Percentiles rank a stretch among this genome's conserved stretches.
Evolutionary conservation across 2,888 invertebrate genomes (phyloP).

Genomic region (Prosapia bicincta): DNA sequence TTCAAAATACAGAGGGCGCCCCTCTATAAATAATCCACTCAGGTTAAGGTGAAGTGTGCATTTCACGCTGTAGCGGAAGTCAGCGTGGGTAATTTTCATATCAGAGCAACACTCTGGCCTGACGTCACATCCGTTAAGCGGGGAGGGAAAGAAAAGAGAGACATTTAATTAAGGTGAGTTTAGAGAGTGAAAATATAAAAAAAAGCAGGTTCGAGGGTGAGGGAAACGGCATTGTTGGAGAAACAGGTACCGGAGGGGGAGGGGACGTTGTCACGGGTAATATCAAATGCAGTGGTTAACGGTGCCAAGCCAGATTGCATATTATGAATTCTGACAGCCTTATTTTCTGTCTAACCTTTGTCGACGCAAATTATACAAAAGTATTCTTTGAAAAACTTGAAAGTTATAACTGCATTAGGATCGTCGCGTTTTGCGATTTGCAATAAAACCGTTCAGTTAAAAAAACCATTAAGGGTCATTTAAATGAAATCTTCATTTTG

Average conservation of each 20-base stretch:
- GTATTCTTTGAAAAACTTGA: too few species aligned
- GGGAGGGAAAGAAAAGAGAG: slow-evolving; percentile 21
- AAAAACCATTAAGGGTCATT: too few species aligned
- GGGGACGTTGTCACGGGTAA: neutral
- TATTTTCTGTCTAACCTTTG: neutral
- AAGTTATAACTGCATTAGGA: too few species aligned
- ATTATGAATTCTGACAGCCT: neutral
- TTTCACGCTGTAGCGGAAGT: slow-evolving; percentile 5
- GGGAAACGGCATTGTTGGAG: neutral
- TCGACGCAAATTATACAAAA: too few species aligned
- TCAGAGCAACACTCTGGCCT: slow-evolving; percentile 27
- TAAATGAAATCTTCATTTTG: too few species aligned
- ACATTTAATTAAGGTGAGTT: slow-evolving; percentile 29
- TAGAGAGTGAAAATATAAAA: slow-evolving; percentile 8
- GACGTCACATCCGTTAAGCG: slow-evolving; percentile 20
- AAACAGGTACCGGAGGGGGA: neutral
- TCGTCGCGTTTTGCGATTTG: too few species aligned
- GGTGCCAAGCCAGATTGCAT: neutral
- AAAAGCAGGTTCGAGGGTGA: neutral
- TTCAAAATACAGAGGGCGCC: too few species aligned
- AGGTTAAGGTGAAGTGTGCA: neutral
- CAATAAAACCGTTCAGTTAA: too few species aligned
- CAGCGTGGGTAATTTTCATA: slow-evolving; percentile 26
- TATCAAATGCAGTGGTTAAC: neutral
- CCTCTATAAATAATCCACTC: neutral